Evolutionary conservation across 1,140 invertebrate genomes (phyloP).

Genomic region (Tetramorium simillimum): DNA sequence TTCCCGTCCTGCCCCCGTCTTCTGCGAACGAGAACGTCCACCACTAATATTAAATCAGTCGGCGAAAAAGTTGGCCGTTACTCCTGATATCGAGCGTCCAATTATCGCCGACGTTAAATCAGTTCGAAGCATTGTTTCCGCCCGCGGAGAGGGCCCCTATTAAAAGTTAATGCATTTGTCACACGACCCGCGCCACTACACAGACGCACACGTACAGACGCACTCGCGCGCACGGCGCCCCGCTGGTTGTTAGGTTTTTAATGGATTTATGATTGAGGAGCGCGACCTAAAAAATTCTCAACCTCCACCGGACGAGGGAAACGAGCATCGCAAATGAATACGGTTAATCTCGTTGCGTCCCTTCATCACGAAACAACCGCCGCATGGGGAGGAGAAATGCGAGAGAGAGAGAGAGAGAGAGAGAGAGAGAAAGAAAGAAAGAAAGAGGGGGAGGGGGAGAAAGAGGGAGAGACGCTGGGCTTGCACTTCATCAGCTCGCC

Average conservation of each 20-base stretch:
- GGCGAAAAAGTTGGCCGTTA: conserved; percentile 56
- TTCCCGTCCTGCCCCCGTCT: neutral
- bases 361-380: conserved; percentile 51
- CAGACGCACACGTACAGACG: neutral
- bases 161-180: conserved; percentile 67
- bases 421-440: neutral
- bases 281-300: conserved; percentile 46
- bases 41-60: conserved; percentile 54
- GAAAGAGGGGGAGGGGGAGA: neutral
- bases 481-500: conserved; percentile 44
- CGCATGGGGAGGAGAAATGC: neutral
- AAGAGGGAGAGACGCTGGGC: neutral
- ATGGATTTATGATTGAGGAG: conserved; percentile 65
- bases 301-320: conserved; percentile 11
- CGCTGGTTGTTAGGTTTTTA: conserved; percentile 54
- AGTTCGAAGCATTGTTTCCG: conserved; percentile 58
- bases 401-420: neutral
- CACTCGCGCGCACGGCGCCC: neutral
- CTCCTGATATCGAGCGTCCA: conserved; percentile 58
- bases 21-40: conserved; percentile 26
- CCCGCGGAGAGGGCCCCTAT: conserved; percentile 44
- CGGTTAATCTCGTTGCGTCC: conserved; percentile 55
- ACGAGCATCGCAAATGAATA: conserved; percentile 50
- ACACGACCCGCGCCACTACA: neutral
- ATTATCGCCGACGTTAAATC: conserved; percentile 61